phyloP scores from a whole-genome alignment of 2,888 invertebrate species.

The Hydriomena furcata region DNA sequence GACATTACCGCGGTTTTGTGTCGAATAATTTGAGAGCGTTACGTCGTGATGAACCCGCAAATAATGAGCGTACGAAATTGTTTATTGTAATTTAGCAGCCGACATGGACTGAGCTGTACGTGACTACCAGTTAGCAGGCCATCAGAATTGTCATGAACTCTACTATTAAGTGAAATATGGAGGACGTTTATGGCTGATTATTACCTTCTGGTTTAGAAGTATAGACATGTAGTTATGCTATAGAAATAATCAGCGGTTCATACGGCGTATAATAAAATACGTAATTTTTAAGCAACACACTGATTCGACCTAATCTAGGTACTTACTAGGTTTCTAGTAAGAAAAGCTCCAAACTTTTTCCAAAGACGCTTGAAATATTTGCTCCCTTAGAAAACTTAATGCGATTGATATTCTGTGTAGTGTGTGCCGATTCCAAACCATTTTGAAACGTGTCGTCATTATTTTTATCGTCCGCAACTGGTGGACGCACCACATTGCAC shows the following conservation, averaged over 20 bases:
- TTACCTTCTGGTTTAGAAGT: not conserved
- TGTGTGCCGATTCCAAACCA: conserved; percentile 22
- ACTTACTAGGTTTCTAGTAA: too few species aligned
- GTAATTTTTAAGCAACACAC: too few species aligned
- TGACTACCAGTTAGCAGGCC: conserved; percentile 53
- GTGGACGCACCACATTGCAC: conserved; percentile 48
- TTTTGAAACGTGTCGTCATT: conserved; percentile 38
- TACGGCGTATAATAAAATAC: too few species aligned
- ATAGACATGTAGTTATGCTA: too few species aligned
- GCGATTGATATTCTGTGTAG: conserved; percentile 41
- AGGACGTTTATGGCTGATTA: conserved; percentile 15
- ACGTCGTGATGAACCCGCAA: conserved; percentile 71
- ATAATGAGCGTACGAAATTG: conserved; percentile 77
- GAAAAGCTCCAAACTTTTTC: too few species aligned
- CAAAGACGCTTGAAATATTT: not conserved
- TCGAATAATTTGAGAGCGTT: conserved; percentile 72
- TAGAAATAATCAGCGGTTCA: not conserved
- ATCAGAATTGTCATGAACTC: conserved; percentile 40
- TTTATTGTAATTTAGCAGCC: conserved; percentile 77
- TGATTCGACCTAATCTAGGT: too few species aligned
- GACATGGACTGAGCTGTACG: conserved; percentile 69
- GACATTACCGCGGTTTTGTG: conserved; percentile 73
- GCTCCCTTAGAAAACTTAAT: not conserved
- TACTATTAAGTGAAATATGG: conserved; percentile 29
- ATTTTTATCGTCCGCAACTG: conserved; percentile 64